A percentile compares a stretch with the other conserved stretches of the same genome.
These are phyloP conservation scores for Harpegnathos saltator DNA, from an alignment of 1,140 invertebrate genomes.

Conservation along the genomic window DNA sequence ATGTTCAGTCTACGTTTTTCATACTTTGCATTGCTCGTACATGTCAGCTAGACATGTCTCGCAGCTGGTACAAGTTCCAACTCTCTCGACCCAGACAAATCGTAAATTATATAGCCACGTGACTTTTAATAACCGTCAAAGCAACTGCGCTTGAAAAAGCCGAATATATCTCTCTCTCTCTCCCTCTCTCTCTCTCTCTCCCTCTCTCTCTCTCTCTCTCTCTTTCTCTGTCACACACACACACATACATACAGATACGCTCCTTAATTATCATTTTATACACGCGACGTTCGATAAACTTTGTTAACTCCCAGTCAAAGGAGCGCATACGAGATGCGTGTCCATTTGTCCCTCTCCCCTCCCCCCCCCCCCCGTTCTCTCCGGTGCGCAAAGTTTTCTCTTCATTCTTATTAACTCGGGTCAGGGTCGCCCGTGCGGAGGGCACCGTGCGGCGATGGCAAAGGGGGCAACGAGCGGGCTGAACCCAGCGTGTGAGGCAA, in stretches of 20 bases:
- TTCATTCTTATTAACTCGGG: conserved; percentile 31
- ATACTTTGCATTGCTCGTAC: neutral
- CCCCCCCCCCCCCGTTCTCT: too few species aligned
- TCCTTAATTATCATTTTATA: neutral
- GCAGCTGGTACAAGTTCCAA: too few species aligned
- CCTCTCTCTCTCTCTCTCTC: too few species aligned
- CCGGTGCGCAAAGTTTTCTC: conserved; percentile 27
- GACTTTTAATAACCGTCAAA: too few species aligned
- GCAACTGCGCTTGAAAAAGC: too few species aligned
- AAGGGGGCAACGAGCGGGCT: neutral
- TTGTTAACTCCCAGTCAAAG: neutral
- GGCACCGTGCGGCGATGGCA: neutral
- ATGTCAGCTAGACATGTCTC: neutral
- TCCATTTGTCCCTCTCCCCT: neutral
- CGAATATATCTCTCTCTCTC: too few species aligned
- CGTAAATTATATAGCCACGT: too few species aligned
- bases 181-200: too few species aligned
- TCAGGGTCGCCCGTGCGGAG: conserved; percentile 36
- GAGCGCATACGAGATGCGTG: neutral
- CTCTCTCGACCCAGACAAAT: too few species aligned
- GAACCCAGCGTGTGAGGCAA: conserved; percentile 28
- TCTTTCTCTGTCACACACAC: too few species aligned
- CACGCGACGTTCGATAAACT: neutral
- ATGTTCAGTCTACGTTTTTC: conserved; percentile 11
- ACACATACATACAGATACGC: neutral